These are phyloP conservation scores for Penaeus japonicus DNA, from an alignment of 1,140 invertebrate genomes.

Conservation along the genomic window DNA sequence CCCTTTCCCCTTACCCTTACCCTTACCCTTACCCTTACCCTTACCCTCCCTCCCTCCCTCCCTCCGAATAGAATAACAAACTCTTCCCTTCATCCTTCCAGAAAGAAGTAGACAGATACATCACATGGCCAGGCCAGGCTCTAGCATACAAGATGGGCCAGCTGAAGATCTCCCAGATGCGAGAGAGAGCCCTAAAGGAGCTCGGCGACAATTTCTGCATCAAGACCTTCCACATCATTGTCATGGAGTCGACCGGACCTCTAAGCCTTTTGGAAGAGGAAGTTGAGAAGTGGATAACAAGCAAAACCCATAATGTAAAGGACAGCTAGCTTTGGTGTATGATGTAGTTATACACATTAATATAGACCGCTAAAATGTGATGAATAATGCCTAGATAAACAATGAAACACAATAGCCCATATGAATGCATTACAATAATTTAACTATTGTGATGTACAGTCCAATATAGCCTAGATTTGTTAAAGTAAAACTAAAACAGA, in stretches of 20 bases:
- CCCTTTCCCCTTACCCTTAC: neutral
- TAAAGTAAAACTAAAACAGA: too few species aligned
- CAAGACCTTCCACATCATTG: conserved; percentile 56
- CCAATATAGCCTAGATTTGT: too few species aligned
- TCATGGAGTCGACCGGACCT: conserved; percentile 50
- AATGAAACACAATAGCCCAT: too few species aligned
- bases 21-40: too few species aligned
- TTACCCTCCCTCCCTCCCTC: too few species aligned
- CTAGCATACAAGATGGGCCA: conserved; percentile 62
- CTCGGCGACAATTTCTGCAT: conserved; percentile 61
- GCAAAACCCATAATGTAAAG: too few species aligned
- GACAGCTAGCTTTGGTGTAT: too few species aligned
- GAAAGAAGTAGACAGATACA: conserved; percentile 65
- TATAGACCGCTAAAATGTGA: too few species aligned
- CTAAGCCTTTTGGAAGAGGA: conserved; percentile 47
- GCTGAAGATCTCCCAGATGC: conserved; percentile 64
- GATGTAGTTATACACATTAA: too few species aligned
- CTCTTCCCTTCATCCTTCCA: neutral
- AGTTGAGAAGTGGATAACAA: neutral
- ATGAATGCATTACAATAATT: too few species aligned
- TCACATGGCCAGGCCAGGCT: conserved; percentile 64
- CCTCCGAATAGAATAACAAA: neutral
- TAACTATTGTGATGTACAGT: too few species aligned
- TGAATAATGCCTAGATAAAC: too few species aligned
- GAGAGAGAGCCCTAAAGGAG: conserved; percentile 62